Evolutionary conservation across 2,113 vertebrate genomes (phyloP).

Genomic region (Turnix velox): DNA sequence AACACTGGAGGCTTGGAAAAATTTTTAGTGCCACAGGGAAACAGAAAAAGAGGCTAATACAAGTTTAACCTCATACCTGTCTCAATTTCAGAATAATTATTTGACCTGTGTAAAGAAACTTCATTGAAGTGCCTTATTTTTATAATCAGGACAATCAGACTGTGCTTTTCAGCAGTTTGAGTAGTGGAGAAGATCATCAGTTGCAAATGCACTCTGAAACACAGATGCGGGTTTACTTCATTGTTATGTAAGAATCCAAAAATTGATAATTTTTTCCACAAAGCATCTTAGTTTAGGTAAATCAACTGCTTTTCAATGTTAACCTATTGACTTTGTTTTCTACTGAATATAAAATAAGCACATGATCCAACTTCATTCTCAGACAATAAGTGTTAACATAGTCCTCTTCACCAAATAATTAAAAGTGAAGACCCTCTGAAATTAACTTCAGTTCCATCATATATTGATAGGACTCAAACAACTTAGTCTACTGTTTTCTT

Average conservation of each 20-base stretch:
- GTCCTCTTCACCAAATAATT: not conserved
- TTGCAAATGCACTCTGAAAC: not conserved
- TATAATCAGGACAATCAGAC: too few species aligned
- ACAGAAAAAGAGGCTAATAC: not conserved
- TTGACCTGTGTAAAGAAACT: not conserved
- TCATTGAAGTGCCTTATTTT: not conserved
- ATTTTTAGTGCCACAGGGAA: not conserved
- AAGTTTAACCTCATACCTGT: not conserved
- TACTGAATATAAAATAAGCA: not conserved
- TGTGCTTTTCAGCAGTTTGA: not conserved
- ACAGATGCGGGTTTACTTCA: not conserved
- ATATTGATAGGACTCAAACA: not conserved
- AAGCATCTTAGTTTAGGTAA: not conserved
- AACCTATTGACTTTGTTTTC: not conserved
- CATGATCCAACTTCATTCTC: not conserved
- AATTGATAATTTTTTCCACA: not conserved
- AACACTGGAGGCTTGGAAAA: not conserved
- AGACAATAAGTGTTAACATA: not conserved
- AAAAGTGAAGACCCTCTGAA: not conserved
- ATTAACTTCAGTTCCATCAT: not conserved
- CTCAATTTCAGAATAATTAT: not conserved
- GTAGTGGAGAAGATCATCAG: not conserved
- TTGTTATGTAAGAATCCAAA: not conserved
- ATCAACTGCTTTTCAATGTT: not conserved
- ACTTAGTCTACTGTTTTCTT: not conserved